phyloP scores from a whole-genome alignment of 2,888 invertebrate species.

The Acanthosepion esculentum region DNA sequence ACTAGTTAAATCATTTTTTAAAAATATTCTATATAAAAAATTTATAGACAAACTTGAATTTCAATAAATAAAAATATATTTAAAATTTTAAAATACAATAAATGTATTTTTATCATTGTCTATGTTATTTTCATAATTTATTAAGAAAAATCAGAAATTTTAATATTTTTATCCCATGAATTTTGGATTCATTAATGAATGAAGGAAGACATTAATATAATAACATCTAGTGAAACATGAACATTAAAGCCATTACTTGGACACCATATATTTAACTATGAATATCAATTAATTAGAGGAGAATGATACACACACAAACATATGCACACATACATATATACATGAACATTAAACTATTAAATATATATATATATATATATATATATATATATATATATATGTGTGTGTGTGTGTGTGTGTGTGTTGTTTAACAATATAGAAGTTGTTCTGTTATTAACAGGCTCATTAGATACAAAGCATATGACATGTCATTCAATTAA shows the following conservation, averaged over 20 bases:
- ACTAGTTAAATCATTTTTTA: too few relatives aligned
- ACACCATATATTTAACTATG: background rate
- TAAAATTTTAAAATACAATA: too few relatives aligned
- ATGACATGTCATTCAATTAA: conserved; percentile 16
- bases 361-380: too few relatives aligned
- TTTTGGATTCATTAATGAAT: background rate
- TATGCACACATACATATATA: too few relatives aligned
- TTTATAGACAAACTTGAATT: too few relatives aligned
- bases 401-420: too few relatives aligned
- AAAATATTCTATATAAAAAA: too few relatives aligned
- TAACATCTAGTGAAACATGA: background rate
- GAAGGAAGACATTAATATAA: background rate
- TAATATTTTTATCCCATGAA: background rate
- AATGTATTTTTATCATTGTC: too few relatives aligned
- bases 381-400: background rate
- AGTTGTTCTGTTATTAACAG: background rate
- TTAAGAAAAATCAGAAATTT: background rate
- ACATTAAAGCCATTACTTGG: background rate
- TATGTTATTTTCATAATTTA: too few relatives aligned
- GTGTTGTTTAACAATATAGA: background rate
- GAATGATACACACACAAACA: background rate
- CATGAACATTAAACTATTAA: too few relatives aligned
- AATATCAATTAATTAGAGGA: background rate
- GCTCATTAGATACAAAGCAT: background rate
- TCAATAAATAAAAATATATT: too few relatives aligned